Evolutionary conservation across 2,888 invertebrate genomes (phyloP).

Genomic region (Hyalella azteca): DNA sequence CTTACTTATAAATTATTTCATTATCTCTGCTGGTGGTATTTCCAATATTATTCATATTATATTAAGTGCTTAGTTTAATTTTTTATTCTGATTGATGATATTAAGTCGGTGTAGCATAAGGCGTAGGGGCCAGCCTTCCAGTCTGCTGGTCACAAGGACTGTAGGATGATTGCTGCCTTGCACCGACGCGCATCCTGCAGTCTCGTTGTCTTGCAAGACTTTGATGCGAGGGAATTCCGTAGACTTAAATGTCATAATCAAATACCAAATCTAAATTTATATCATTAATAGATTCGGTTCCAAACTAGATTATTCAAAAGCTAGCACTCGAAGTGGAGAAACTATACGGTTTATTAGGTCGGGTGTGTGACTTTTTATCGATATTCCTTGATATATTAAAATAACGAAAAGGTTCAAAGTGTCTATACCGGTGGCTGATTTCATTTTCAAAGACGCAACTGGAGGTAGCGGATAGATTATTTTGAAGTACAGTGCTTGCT

Average conservation of each 20-base stretch:
- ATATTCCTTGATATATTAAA: too few relatives aligned
- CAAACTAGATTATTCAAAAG: background rate
- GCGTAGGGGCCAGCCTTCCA: background rate
- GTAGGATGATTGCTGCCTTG: constrained; percentile 11
- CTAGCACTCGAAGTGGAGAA: background rate
- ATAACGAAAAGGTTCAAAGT: too few relatives aligned
- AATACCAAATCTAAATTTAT: background rate
- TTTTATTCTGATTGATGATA: background rate
- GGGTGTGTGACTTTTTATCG: too few relatives aligned
- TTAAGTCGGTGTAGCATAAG: background rate
- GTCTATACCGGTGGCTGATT: too few relatives aligned
- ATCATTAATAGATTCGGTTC: background rate
- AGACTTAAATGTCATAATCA: background rate
- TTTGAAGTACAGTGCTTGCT: too few relatives aligned
- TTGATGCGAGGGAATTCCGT: background rate
- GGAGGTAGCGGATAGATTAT: too few relatives aligned
- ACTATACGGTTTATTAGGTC: too few relatives aligned
- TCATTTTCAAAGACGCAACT: too few relatives aligned
- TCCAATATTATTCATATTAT: background rate
- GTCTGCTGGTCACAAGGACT: background rate
- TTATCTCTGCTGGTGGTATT: background rate
- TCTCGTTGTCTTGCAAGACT: background rate
- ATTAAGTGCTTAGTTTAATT: background rate
- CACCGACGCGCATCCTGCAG: background rate
- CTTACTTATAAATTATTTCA: background rate